These are phyloP conservation scores for Bellardia bayeri DNA, from an alignment of 2,888 invertebrate species.

Conservation along the genomic window DNA sequence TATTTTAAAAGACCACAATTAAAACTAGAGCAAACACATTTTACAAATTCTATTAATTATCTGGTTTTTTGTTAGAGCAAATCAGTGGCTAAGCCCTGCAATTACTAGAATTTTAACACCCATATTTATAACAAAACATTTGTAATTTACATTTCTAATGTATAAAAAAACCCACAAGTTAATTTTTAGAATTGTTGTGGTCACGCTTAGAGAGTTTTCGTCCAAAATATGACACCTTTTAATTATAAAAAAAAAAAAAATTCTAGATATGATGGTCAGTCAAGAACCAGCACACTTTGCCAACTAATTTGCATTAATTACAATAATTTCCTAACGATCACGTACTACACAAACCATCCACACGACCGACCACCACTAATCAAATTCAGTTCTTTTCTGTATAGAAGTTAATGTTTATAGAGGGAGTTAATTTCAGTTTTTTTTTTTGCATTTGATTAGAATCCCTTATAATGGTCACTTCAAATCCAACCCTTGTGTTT, in stretches of 20 bases:
- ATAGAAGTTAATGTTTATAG: slow-evolving; percentile 43
- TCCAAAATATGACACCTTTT: slow-evolving; percentile 62
- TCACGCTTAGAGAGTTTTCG: slow-evolving; percentile 33
- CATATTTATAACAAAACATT: slow-evolving; percentile 37
- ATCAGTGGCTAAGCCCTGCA: slow-evolving; percentile 11
- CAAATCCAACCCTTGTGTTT: slow-evolving; percentile 55
- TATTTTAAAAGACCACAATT: slow-evolving; percentile 9
- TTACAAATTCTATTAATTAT: slow-evolving; percentile 23
- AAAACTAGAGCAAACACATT: slow-evolving; percentile 36
- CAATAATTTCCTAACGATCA: slow-evolving; percentile 53
- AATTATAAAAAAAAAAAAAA: slow-evolving; percentile 30
- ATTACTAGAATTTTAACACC: slow-evolving; percentile 42
- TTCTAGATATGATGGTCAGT: slow-evolving; percentile 40
- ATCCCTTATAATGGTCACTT: slow-evolving; percentile 67
- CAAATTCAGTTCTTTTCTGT: slow-evolving; percentile 27
- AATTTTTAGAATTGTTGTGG: slow-evolving; percentile 49
- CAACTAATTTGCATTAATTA: slow-evolving; percentile 70
- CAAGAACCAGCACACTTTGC: slow-evolving; percentile 33
- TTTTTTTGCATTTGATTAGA: slow-evolving; percentile 48
- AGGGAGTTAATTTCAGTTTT: slow-evolving; percentile 63
- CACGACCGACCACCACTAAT: slow-evolving; percentile 68
- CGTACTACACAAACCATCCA: slow-evolving; percentile 18
- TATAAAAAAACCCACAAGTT: not conserved
- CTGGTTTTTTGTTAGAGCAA: slow-evolving; percentile 17
- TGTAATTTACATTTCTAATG: slow-evolving; percentile 25